Percentiles rank a stretch among this genome's conserved stretches.
phyloP scores from a whole-genome alignment of 1,140 invertebrate genomes.

The Hirudo medicinalis region DNA sequence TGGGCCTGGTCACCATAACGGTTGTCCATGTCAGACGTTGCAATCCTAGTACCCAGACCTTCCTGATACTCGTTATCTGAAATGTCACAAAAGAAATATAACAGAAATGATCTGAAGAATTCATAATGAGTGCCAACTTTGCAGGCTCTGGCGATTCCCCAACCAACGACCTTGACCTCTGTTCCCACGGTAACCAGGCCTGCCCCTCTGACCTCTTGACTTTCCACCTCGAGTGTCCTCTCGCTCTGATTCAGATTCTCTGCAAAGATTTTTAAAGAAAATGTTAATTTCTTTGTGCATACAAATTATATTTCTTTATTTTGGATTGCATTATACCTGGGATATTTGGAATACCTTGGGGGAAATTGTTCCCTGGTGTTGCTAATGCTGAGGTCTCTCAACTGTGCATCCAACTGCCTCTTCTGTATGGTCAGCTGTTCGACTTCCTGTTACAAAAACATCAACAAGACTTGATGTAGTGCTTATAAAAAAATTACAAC shows the following conservation, averaged over 20 bases:
- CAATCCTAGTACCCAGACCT: too few relatives aligned
- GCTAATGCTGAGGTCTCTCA: conserved; percentile 54
- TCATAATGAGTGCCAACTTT: neutral
- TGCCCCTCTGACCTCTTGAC: neutral
- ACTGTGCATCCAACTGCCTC: conserved; percentile 81
- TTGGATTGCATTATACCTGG: neutral
- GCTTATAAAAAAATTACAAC: neutral
- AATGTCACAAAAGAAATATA: too few relatives aligned
- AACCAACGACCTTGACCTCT: neutral
- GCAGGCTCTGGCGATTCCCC: neutral
- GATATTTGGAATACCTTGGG: conserved; percentile 1
- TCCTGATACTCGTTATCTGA: too few relatives aligned
- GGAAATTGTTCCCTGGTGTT: neutral
- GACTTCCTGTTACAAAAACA: conserved; percentile 60
- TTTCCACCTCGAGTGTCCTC: neutral
- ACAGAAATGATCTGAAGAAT: too few relatives aligned
- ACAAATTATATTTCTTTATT: too few relatives aligned
- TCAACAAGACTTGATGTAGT: neutral
- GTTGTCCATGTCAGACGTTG: too few relatives aligned
- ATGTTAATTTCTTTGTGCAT: too few relatives aligned
- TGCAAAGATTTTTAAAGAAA: neutral
- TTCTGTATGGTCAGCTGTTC: conserved; percentile 86
- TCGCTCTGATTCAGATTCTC: conserved; percentile 3
- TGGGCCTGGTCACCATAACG: too few relatives aligned
- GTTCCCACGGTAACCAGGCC: neutral